A percentile compares a stretch with the other conserved stretches of the same genome.
Evolutionary conservation across 2,888 invertebrate genomes (phyloP).

Genomic region (Drosophila infuscata): DNA sequence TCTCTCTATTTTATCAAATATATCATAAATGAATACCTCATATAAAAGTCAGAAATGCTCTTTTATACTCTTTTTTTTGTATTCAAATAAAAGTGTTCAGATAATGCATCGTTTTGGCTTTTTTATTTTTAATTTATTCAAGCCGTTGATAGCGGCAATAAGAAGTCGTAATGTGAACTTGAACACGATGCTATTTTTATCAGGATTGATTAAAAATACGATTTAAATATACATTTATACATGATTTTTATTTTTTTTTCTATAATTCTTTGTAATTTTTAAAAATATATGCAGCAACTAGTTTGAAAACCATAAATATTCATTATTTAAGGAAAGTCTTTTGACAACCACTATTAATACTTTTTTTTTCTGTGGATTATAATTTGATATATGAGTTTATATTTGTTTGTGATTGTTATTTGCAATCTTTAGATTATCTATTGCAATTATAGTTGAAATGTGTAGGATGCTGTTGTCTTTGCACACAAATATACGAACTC

Average conservation of each 20-base stretch:
- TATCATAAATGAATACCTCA: no score
- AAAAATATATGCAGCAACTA: neutral
- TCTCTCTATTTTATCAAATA: no score
- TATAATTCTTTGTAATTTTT: neutral
- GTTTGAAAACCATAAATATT: neutral
- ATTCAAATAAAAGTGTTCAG: neutral
- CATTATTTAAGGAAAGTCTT: neutral
- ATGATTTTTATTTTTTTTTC: neutral
- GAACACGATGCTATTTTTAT: neutral
- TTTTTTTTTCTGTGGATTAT: neutral
- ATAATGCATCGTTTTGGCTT: neutral
- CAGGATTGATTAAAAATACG: neutral
- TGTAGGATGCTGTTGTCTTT: constrained; percentile 2
- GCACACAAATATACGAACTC: neutral
- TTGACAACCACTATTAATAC: neutral
- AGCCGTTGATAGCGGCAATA: neutral
- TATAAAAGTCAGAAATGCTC: no score
- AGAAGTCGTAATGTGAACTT: neutral
- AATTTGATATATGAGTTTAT: constrained; percentile 5
- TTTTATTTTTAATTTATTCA: neutral
- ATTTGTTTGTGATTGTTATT: neutral
- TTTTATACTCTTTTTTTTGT: neutral
- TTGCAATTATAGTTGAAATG: constrained; percentile 2
- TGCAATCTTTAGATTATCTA: constrained; percentile 8
- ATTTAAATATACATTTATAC: neutral